Evolutionary conservation across 2,113 vertebrate species (phyloP).

Genomic region (Chaetorhynchus papuensis): DNA sequence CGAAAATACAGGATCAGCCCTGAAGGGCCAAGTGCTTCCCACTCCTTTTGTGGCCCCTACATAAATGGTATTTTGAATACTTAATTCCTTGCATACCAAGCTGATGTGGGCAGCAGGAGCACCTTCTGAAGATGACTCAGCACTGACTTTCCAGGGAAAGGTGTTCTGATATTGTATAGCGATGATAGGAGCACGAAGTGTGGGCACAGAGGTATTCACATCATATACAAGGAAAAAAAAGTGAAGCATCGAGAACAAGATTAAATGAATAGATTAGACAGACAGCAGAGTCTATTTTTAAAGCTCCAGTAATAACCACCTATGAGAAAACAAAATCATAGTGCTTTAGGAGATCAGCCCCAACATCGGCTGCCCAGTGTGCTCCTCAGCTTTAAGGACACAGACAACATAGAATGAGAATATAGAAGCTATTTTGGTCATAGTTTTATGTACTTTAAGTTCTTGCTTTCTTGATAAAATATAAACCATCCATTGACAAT

Average conservation of each 20-base stretch:
- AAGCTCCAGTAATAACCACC: background rate
- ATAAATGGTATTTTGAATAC: background rate
- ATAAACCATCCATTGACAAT: background rate
- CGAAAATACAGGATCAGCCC: background rate
- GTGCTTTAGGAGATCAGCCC: background rate
- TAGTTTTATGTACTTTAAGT: background rate
- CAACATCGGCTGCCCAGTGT: background rate
- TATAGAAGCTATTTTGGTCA: background rate
- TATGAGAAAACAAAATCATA: slow-evolving; percentile 1
- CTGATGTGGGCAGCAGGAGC: background rate
- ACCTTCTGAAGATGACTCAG: slow-evolving; percentile 2
- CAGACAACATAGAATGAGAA: background rate
- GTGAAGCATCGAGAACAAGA: background rate
- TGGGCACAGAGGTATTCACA: background rate
- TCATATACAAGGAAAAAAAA: background rate
- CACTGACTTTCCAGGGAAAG: background rate
- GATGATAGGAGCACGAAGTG: background rate
- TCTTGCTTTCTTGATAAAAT: background rate
- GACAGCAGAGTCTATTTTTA: slow-evolving; percentile 24
- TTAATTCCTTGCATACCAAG: background rate
- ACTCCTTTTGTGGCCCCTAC: background rate
- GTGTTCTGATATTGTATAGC: background rate
- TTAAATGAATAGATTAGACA: background rate
- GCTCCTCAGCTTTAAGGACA: background rate
- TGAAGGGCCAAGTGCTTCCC: background rate